Conservation (phyloP, 2,113 vertebrate genomes). For the Sinocyclocheilus anophthalmus region DNA sequence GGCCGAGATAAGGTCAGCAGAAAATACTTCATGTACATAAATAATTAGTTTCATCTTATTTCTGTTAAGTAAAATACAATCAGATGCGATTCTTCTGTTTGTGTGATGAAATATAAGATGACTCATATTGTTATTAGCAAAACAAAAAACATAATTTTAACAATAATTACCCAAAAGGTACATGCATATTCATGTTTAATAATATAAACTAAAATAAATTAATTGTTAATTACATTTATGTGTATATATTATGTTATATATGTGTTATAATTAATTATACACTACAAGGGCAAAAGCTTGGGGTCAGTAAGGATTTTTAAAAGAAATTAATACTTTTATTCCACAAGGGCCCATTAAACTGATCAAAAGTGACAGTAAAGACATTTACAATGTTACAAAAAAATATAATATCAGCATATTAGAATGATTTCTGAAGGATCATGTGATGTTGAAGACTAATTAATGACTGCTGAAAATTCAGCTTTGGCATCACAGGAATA, state of each 20-base stretch:
- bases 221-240: not conserved
- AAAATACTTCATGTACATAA: not conserved
- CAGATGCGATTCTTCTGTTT: not conserved
- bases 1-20: constrained; percentile 87
- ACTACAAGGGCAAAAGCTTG: not conserved
- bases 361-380: not conserved
- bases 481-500: not conserved
- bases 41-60: too few relatives aligned
- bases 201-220: not conserved
- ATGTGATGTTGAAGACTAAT: not conserved
- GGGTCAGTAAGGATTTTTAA: not conserved
- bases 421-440: not conserved
- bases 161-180: not conserved
- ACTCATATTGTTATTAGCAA: not conserved
- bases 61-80: not conserved
- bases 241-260: not conserved
- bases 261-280: not conserved
- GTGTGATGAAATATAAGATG: not conserved
- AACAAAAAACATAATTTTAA: not conserved
- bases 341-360: not conserved
- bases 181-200: not conserved
- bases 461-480: too few relatives aligned
- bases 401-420: not conserved
- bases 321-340: not conserved
- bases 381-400: not conserved